Evolutionary conservation across 1,140 invertebrate species (phyloP), one percentile per base, ranked within the genome.

Genomic region (Drosophila sp.): DNA sequence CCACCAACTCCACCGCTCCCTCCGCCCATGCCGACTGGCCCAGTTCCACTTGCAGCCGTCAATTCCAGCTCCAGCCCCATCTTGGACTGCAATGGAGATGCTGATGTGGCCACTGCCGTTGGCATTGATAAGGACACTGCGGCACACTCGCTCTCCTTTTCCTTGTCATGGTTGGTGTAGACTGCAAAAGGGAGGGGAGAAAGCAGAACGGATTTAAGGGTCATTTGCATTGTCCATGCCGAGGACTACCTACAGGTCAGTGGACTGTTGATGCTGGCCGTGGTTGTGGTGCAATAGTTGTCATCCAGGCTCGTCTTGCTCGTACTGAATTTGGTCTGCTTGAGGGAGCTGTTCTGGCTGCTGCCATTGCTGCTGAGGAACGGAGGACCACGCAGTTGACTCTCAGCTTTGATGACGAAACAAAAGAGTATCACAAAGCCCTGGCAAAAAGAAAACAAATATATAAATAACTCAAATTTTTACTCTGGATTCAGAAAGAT

Each of bases 341-440:
- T 87, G 2, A 86, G 63, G 6, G 78, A 84, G 60, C 79, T 89
- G 65, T 66, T 84, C 55, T 81, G 85, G 41, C 72, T 79, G 72
- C 80, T 77, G n/a, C 76, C 72, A 17, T 77, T 78, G 79, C 72
- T 75, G 55, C 79, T 73, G 11, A 87, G 76, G 44, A 87, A 87
- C 10, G 83, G 84, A 7, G 81, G 79, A 50, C 75, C 72, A 0
- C 91, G 78, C 47, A 92, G 61, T 38, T 85, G 79, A 41, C 85
- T 92, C 89, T 93, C 93, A 29, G 93, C 91, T 86, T 92, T 92
- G 67, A 93, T 70, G 54, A 93, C 89, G 67, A 93, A 93, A 64
- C 93, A 93, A 50, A 92, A 91, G 29, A 93, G 91, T 54, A 93
- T 92, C 40, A 90, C 76, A 62, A 93, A 92, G 40, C 93, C 93